Percentiles rank a stretch among this genome's conserved stretches.
phyloP scores from a whole-genome alignment of 2,113 vertebrate genomes.

The Tenebrosternarchus preto region DNA sequence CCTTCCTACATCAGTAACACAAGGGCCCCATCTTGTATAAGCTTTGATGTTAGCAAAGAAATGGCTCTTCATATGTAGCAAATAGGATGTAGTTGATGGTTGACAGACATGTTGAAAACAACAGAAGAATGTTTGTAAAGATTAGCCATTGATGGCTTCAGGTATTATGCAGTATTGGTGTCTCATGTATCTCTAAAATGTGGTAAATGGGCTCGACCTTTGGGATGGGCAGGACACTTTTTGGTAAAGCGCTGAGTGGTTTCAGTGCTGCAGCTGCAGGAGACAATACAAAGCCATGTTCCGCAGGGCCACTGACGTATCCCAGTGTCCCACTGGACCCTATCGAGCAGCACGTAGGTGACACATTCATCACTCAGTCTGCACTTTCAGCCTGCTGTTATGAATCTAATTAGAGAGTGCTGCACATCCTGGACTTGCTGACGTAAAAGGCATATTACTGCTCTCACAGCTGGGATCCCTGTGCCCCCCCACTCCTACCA shows the following conservation, averaged over 20 bases:
- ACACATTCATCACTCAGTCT: conserved; percentile 78
- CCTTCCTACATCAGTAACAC: conserved; percentile 31
- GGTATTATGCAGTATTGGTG: conserved; percentile 5
- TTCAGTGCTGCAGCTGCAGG: conserved; percentile 8
- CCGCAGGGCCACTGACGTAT: conserved; percentile 62
- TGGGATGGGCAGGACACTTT: conserved; percentile 17
- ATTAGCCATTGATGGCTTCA: conserved; percentile 20
- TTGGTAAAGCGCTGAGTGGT: conserved; percentile 22
- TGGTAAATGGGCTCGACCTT: conserved; percentile 30
- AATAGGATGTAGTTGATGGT: conserved; percentile 28
- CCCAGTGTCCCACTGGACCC: conserved; percentile 66
- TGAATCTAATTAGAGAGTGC: conserved; percentile 77
- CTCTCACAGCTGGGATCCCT: conserved; percentile 28
- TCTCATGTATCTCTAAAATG: conserved; percentile 19
- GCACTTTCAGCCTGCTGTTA: conserved; percentile 79
- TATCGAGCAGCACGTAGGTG: conserved; percentile 76
- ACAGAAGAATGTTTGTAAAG: conserved; percentile 32
- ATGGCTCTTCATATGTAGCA: conserved; percentile 36
- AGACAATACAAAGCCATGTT: conserved; percentile 10
- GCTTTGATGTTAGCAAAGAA: conserved; percentile 40
- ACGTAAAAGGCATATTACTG: conserved; percentile 31
- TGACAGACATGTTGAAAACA: conserved; percentile 26
- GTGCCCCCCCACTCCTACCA: not conserved
- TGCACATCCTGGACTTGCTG: conserved; percentile 32
- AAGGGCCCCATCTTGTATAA: conserved; percentile 21